These are phyloP conservation scores for Heteropelma amictum DNA, from an alignment of 2,888 invertebrate genomes.

Conservation along the genomic window DNA sequence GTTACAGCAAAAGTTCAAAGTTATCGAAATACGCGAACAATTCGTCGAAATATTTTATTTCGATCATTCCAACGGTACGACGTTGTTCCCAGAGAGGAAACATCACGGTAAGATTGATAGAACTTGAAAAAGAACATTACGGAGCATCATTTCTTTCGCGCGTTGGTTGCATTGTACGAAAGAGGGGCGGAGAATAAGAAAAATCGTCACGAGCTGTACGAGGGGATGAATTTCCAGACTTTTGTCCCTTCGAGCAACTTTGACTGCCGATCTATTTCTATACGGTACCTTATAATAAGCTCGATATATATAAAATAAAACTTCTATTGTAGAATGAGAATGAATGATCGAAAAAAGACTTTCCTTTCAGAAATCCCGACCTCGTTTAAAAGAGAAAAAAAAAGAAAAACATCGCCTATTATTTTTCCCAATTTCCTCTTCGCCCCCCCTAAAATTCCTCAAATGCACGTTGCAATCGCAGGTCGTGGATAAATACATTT, in stretches of 20 bases:
- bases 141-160: slow-evolving; percentile 1
- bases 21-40: no score
- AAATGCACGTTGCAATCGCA: neutral
- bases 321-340: slow-evolving; percentile 13
- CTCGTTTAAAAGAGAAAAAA: slow-evolving; percentile 16
- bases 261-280: no score
- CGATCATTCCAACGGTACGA: no score
- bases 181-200: neutral
- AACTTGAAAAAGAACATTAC: neutral
- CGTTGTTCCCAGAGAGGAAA: neutral
- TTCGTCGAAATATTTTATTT: no score
- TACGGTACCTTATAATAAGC: slow-evolving; percentile 9
- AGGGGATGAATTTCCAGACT: slow-evolving; percentile 14
- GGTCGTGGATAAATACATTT: no score
- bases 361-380: slow-evolving; percentile 24
- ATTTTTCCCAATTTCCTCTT: slow-evolving; percentile 17
- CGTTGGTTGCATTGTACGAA: neutral
- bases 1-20: no score
- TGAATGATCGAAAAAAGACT: slow-evolving; percentile 11
- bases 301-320: slow-evolving; percentile 9
- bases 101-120: neutral
- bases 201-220: slow-evolving; percentile 14
- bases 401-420: slow-evolving; percentile 21
- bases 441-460: slow-evolving; percentile 1
- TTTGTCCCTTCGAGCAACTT: neutral